phyloP scores from a whole-genome alignment of 2,888 invertebrate species.

The Cancer borealis region DNA sequence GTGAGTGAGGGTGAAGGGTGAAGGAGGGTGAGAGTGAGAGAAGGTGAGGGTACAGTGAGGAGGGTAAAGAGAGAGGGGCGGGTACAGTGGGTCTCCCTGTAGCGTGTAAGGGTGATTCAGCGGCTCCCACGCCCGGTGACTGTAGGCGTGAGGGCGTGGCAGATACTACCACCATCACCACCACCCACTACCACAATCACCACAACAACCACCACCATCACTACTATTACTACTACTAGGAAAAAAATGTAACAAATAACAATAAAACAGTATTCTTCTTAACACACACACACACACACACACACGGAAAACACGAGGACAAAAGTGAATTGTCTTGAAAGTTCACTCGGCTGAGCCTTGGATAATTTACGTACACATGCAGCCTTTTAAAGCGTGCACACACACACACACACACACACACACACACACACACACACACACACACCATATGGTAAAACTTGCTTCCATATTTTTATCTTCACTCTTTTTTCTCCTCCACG shows the following conservation, averaged over 20 bases:
- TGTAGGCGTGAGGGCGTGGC: background rate
- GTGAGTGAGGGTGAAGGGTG: no score
- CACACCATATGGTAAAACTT: slow-evolving; percentile 16
- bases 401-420: slow-evolving; percentile 20
- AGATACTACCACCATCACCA: background rate
- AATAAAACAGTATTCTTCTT: background rate
- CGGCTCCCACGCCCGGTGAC: no score
- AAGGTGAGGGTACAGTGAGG: background rate
- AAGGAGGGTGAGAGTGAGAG: background rate
- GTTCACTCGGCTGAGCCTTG: background rate
- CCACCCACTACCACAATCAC: background rate
- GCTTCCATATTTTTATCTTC: background rate
- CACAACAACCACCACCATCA: background rate
- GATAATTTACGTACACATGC: background rate
- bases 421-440: background rate
- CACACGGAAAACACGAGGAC: background rate
- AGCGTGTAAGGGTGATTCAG: no score
- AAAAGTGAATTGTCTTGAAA: background rate
- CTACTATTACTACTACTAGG: background rate
- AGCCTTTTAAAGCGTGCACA: background rate
- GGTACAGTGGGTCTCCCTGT: background rate
- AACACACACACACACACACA: background rate
- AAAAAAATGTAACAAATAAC: background rate
- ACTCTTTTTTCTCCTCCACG: background rate
- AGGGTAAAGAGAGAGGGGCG: background rate